These are phyloP conservation scores for Drosophila pseudoobscura DNA, from an alignment of 1,140 invertebrate species.

Conservation along the genomic window DNA sequence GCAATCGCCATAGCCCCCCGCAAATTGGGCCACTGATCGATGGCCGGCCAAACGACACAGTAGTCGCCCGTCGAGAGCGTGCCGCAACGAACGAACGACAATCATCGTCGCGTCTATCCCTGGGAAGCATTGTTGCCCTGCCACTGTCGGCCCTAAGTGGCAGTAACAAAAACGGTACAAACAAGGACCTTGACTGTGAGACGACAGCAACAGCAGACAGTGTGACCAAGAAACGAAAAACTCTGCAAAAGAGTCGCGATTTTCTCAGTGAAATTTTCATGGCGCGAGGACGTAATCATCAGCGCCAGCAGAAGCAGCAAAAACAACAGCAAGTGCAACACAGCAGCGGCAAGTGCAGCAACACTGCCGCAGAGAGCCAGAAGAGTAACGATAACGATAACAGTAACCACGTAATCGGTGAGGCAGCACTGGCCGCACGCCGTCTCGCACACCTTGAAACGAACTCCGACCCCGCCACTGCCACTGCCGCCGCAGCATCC, in stretches of 20 bases:
- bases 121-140: slow-evolving; percentile 38
- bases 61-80: slow-evolving; percentile 41
- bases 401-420: slow-evolving; percentile 60
- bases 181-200: slow-evolving; percentile 7
- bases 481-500: slow-evolving; percentile 56
- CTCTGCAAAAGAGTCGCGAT: slow-evolving; percentile 73
- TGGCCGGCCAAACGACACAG: slow-evolving; percentile 23
- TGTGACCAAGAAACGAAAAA: slow-evolving; percentile 56
- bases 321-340: slow-evolving; percentile 7
- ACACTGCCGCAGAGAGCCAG: slow-evolving; percentile 32
- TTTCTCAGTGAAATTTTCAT: slow-evolving; percentile 80
- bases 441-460: slow-evolving; percentile 75
- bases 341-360: slow-evolving; percentile 23
- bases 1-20: slow-evolving; percentile 40
- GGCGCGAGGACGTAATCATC: slow-evolving; percentile 83
- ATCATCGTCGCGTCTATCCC: slow-evolving; percentile 51
- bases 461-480: slow-evolving; percentile 82
- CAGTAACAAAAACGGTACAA: background rate
- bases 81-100: slow-evolving; percentile 55
- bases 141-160: slow-evolving; percentile 9
- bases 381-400: slow-evolving; percentile 47
- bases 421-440: slow-evolving; percentile 34
- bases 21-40: slow-evolving; percentile 47
- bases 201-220: background rate
- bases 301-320: slow-evolving; percentile 56